Evolutionary conservation across 1,140 invertebrate genomes (phyloP), one percentile per base, ranked within the genome.

Genomic region (Charaxes varanes): DNA sequence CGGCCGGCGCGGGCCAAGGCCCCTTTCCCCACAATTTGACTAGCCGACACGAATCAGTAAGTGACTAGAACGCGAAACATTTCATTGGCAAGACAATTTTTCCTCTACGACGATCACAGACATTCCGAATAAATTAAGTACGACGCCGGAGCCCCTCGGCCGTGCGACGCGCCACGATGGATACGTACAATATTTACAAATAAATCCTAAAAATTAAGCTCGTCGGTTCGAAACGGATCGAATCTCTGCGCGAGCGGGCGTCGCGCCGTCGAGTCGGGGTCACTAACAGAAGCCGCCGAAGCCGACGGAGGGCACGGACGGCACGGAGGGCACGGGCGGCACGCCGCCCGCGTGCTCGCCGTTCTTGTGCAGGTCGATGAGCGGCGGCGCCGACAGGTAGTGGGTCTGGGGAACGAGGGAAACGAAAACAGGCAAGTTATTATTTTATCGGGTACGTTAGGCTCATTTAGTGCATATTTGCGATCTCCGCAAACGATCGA

Each of bases 241-340:
- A 62, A 62, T 67, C 66, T 63, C 67, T 58, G 61, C 56, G 65
- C 67, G 56, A 58, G 55, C 55, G 58, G 50, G 54, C 45, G 54
- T 58, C 18, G 27, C 23, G 32, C 32, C 18, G 32, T n/a, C 36
- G 30, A 42, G 14, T 26, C 36, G 43, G 38, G 30, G 31, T 23
- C 47, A 62, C 79, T 84, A 85, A 66, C 83, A 85, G 68, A 84
- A 85, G 43, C 83, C 79, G 44, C 77, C 74, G 67, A 85, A 85
- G 63, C 80, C 79, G 41, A 84, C 83, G 35, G 79, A 79, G 26
- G 80, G 80, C 60, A 80, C 76, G 50, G 71, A 73, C 24, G 72
- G 76, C 46, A 72, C 70, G 36, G 70, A 46, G 38, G 73, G 57
- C 56, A 70, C 68, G 19, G 61, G 27, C 31, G 65, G 50, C 48